Evolutionary conservation across 2,888 invertebrate species (phyloP), one percentile per base, ranked within the genome.

Genomic region (Ichneumon xanthorius): DNA sequence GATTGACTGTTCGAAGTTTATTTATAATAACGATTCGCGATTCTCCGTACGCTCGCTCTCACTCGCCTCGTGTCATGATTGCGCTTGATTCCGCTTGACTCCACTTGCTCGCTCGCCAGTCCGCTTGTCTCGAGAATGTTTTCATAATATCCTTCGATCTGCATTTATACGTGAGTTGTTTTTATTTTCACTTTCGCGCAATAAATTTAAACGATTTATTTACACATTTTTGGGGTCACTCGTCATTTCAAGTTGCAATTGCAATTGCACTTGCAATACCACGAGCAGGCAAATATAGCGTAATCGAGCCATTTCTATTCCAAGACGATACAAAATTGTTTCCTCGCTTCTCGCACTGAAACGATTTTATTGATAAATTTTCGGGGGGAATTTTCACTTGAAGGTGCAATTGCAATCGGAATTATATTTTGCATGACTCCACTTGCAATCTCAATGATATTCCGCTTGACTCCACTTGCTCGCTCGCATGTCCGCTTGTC

Each of bases 401-500:
- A 63, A 63, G 16, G 33, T 19, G 6, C 16, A 63, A 33, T 63
- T 33, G 16, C 30, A 26, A 16, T 11, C 3, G 16, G 2, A 22
- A 55, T 22, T 7, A 22, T 22, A 55, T 55, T 55, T 55, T 55
- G 22, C 19, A 55, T 22, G 22, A 22, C 22, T 22, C 22, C 22
- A 22, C 30, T 61, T 30, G 16, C 26, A 9, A 16, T 40, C 40
- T 4, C 7, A 22, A 55, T 19, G 22, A 22, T 22, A 84, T 86
- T 86, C 82, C 76, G 71, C 78, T 87, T 87, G 83, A 85, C 83
- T 84, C 80, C 83, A 85, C 83, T 87, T 81, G 68, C 45, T n/a
- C n/a, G n/a, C n/a, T n/a, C n/a, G n/a, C n/a, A n/a, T n/a, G n/a
- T n/a, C n/a, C n/a, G n/a, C n/a, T n/a, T n/a, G n/a, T n/a, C n/a